phyloP scores from a whole-genome alignment of 2,113 vertebrate species.

The Seriola quinqueradiata region DNA sequence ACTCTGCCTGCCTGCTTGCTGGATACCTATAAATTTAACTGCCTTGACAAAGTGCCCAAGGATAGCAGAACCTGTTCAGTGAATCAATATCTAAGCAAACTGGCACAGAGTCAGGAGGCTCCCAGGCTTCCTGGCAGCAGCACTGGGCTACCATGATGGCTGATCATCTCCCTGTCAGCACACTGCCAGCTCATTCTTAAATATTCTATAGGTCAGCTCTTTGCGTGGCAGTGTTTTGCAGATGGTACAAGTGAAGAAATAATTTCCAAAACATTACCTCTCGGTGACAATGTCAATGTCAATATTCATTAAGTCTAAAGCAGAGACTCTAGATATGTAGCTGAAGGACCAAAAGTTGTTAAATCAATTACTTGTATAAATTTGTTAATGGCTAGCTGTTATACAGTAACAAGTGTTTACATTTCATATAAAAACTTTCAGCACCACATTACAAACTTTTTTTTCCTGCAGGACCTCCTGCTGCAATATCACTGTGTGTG shows the following conservation, averaged over 20 bases:
- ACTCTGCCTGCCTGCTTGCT: constrained; percentile 69
- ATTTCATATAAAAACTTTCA: background rate
- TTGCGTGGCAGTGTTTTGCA: constrained; percentile 35
- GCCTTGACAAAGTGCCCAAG: constrained; percentile 80
- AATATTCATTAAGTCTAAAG: constrained; percentile 1
- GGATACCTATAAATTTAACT: constrained; percentile 81
- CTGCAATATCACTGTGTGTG: background rate
- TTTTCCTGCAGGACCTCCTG: background rate
- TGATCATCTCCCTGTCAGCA: constrained; percentile 74
- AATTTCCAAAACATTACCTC: constrained; percentile 32
- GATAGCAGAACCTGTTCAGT: constrained; percentile 78
- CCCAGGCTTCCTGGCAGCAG: constrained; percentile 71
- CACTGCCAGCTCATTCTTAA: constrained; percentile 65
- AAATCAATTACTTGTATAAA: background rate
- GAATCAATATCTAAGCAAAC: constrained; percentile 77
- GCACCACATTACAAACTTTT: background rate
- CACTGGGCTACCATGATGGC: constrained; percentile 69
- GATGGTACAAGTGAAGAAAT: constrained; percentile 2
- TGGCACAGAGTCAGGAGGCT: constrained; percentile 72
- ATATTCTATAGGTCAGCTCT: constrained; percentile 71
- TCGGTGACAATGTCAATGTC: background rate
- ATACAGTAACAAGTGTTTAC: background rate
- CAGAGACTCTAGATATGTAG: background rate
- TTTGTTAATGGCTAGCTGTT: background rate
- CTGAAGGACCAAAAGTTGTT: background rate